Evolutionary conservation across 2,113 vertebrate genomes (phyloP), one percentile per base, ranked within the genome.

Genomic region (Pteruthius melanotis): DNA sequence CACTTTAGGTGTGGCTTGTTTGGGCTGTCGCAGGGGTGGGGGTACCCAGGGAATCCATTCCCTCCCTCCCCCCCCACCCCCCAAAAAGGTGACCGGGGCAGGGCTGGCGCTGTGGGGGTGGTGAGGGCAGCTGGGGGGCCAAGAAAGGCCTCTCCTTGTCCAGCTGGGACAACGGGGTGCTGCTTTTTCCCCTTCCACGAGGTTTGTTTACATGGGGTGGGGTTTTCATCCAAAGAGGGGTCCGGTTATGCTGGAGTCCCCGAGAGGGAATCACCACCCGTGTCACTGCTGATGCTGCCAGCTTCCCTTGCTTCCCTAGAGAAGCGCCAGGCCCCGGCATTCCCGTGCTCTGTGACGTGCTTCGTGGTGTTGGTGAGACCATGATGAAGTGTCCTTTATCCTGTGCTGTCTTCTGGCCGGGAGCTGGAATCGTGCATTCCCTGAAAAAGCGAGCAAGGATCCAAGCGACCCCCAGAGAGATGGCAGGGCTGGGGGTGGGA

Each of bases 331-430:
- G 22, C 56, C 56, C 90, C 49, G 49, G 13, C 57, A 8, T 27
- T 66, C 74, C 61, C 10, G 90, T 12, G 1, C 72, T 22, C 33
- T 13, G 8, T 45, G 85, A 1, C 4, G 71, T 20, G 89, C 63
- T 81, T 4, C 40, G 93, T 42, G 93, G 33, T 23, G 77, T 47
- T 3, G 4, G 64, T 13, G 81, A 76, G 84, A 23, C 77, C 70
- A 2, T 26, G 77, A 40, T 0, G 26, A 96, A 96, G 96, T 95
- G 96, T 65, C 96, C 95, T 95, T 96, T 42, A 37, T 13, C 60
- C 87, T 39, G 71, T 18, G 94, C 87, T 92, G 47, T 54, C n/a
- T 31, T 70, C 26, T 35, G 88, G 88, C 85, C 15, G 6, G 52
- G 72, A 69, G 56, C 30, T 31, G 83, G 76, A 70, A 50, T 2